These are phyloP conservation scores for Cochlearius cochlearius DNA, from an alignment of 2,113 vertebrate species.

Conservation along the genomic window DNA sequence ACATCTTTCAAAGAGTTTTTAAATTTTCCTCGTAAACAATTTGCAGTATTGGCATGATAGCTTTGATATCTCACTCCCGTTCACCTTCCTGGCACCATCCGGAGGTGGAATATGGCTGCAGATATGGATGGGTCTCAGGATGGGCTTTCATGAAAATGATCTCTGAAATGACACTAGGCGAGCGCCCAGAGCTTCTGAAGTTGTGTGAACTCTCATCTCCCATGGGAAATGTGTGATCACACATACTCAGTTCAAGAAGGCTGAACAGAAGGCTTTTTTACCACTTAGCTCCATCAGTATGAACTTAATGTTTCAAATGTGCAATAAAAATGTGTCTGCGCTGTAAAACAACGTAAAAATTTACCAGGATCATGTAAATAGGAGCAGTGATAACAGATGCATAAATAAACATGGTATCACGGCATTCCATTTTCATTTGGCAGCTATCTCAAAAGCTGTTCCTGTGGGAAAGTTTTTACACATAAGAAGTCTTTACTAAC, in stretches of 20 bases:
- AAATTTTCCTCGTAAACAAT: neutral
- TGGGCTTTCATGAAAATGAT: neutral
- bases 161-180: neutral
- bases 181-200: neutral
- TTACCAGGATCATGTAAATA: constrained; percentile 34
- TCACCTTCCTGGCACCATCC: neutral
- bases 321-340: constrained; percentile 8
- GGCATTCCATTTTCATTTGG: constrained; percentile 33
- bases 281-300: neutral
- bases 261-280: constrained; percentile 43
- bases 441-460: constrained; percentile 35
- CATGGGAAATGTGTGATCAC: neutral
- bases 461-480: constrained; percentile 23
- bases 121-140: neutral
- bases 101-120: neutral
- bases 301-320: constrained; percentile 2
- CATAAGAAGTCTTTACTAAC: constrained; percentile 1
- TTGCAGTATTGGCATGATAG: neutral
- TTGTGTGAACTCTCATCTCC: neutral
- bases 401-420: constrained; percentile 21
- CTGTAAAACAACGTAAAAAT: neutral
- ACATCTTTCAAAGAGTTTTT: neutral
- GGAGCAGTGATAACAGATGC: constrained; percentile 40
- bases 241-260: neutral
- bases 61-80: neutral